Percentiles rank a stretch among this genome's conserved stretches.
Conservation (phyloP, 1,140 invertebrate species). For the Drosophila navojoa region DNA sequence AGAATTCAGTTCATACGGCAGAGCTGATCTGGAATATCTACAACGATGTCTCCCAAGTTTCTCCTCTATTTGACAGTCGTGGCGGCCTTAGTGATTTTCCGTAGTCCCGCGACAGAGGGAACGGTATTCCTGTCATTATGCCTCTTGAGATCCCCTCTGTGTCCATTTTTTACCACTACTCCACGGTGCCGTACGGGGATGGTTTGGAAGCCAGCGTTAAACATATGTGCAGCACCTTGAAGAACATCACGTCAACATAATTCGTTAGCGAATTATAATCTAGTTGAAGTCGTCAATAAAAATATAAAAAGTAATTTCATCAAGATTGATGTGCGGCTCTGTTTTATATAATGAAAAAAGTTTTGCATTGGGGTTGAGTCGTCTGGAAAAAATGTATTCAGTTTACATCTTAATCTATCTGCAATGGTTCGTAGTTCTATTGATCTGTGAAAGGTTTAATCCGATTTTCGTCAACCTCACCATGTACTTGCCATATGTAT, state of each 20-base stretch:
- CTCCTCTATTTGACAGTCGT: constrained; percentile 18
- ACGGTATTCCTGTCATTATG: neutral
- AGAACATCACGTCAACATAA: neutral
- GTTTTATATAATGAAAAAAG: neutral
- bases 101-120: constrained; percentile 7
- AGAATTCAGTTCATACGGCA: neutral
- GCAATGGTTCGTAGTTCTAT: too few species aligned
- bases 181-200: neutral
- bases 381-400: too few species aligned
- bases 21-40: neutral
- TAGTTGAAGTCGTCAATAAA: constrained; percentile 13
- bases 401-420: too few species aligned
- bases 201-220: neutral
- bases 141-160: constrained; percentile 9
- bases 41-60: constrained; percentile 26
- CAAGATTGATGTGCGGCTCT: neutral
- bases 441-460: too few species aligned
- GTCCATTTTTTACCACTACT: constrained; percentile 9
- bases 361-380: too few species aligned
- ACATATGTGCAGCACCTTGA: neutral
- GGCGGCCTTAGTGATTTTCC: constrained; percentile 2
- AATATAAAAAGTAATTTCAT: neutral
- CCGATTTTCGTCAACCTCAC: too few species aligned
- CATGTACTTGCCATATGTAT: too few species aligned
- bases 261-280: too few species aligned